These are phyloP conservation scores for Thymallus thymallus DNA, from an alignment of 2,113 vertebrate genomes.

Conservation along the genomic window DNA sequence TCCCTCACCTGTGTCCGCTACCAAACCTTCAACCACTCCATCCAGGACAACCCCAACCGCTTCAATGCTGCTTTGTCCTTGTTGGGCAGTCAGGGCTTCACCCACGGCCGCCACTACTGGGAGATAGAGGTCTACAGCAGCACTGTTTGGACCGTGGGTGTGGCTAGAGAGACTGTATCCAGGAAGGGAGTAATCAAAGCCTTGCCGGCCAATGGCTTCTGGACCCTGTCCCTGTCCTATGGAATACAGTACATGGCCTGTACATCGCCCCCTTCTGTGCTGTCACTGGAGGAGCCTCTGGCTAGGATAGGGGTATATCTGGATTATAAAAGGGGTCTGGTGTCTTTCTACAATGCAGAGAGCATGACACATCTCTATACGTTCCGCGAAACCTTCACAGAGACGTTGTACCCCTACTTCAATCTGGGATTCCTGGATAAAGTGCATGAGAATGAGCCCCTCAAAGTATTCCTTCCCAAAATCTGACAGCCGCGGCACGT, in stretches of 20 bases:
- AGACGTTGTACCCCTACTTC: slow-evolving; percentile 78
- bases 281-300: slow-evolving; percentile 72
- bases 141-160: slow-evolving; percentile 78
- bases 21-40: slow-evolving; percentile 73
- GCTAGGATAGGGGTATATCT: slow-evolving; percentile 75
- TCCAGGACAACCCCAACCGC: slow-evolving; percentile 75
- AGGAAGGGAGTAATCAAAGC: slow-evolving; percentile 80
- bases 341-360: slow-evolving; percentile 79
- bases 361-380: slow-evolving; percentile 80
- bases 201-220: slow-evolving; percentile 76
- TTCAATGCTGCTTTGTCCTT: slow-evolving; percentile 78
- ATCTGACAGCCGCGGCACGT: slow-evolving; percentile 50
- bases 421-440: slow-evolving; percentile 78
- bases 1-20: slow-evolving; percentile 78
- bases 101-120: slow-evolving; percentile 79
- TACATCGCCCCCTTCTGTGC: slow-evolving; percentile 73
- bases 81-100: slow-evolving; percentile 76
- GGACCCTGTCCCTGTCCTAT: slow-evolving; percentile 79
- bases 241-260: slow-evolving; percentile 79
- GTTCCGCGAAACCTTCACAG: slow-evolving; percentile 73
- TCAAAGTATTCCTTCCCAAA: slow-evolving; percentile 79
- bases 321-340: slow-evolving; percentile 77
- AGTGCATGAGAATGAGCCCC: slow-evolving; percentile 79
- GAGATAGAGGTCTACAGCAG: slow-evolving; percentile 80
- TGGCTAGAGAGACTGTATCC: slow-evolving; percentile 73